These are phyloP conservation scores for Thalassoma bifasciatum DNA, from an alignment of 2,113 vertebrate genomes.

Conservation along the genomic window DNA sequence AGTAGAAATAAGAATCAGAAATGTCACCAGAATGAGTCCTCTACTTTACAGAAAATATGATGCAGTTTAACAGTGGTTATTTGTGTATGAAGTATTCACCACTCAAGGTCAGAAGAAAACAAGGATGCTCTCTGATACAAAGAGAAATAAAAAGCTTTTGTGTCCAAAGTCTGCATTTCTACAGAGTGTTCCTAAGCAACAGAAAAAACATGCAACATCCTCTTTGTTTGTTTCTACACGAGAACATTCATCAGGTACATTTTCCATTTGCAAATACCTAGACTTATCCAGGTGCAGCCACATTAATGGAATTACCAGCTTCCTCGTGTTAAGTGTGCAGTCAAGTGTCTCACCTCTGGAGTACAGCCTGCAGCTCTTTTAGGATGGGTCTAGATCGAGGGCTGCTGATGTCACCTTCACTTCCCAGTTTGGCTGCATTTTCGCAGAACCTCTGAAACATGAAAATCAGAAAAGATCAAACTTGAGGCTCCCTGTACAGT, in stretches of 20 bases:
- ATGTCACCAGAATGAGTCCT: background rate
- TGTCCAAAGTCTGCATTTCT: conserved; percentile 47
- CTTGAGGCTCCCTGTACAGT: background rate
- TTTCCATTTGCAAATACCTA: background rate
- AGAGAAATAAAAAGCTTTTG: conserved; percentile 28
- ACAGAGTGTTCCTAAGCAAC: conserved; percentile 71
- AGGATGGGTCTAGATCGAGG: conserved; percentile 67
- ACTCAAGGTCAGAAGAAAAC: conserved; percentile 31
- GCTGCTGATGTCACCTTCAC: conserved; percentile 50
- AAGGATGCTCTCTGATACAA: background rate
- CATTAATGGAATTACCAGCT: background rate
- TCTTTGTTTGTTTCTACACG: background rate
- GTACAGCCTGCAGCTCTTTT: conserved; percentile 77
- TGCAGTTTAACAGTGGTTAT: conserved; percentile 1
- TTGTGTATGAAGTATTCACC: conserved; percentile 22
- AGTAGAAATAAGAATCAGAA: background rate
- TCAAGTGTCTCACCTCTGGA: conserved; percentile 75
- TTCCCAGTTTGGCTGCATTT: conserved; percentile 33
- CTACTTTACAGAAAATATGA: background rate
- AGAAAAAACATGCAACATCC: conserved; percentile 34
- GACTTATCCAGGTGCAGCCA: background rate
- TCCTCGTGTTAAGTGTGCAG: background rate
- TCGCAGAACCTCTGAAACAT: conserved; percentile 75
- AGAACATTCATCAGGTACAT: background rate
- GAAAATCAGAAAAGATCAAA: background rate